A percentile compares a stretch with the other conserved stretches of the same genome.
Conservation (phyloP, 2,888 invertebrate genomes). For the Hirtodrosophila duncani region DNA sequence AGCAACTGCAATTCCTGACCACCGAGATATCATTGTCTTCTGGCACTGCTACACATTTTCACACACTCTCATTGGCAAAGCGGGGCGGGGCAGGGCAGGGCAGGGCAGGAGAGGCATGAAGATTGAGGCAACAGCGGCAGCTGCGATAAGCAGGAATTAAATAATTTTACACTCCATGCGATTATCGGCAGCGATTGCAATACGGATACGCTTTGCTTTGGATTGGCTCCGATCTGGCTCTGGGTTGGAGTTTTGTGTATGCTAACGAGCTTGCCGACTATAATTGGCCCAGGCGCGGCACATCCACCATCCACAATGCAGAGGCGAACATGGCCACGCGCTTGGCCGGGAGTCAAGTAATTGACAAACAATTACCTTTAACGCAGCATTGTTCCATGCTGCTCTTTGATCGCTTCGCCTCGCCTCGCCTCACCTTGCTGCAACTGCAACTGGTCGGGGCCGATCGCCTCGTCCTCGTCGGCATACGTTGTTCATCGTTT, state of each 20-base stretch:
- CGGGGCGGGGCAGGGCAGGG: background rate
- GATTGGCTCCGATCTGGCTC: too few relatives aligned
- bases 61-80: slow-evolving; percentile 43
- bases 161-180: slow-evolving; percentile 73
- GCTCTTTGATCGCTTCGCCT: slow-evolving; percentile 21
- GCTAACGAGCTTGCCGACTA: slow-evolving; percentile 66
- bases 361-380: slow-evolving; percentile 77
- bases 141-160: slow-evolving; percentile 70
- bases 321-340: slow-evolving; percentile 43
- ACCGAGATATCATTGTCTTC: slow-evolving; percentile 66
- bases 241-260: slow-evolving; percentile 51
- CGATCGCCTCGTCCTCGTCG: too few relatives aligned
- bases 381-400: slow-evolving; percentile 69
- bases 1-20: slow-evolving; percentile 32
- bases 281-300: slow-evolving; percentile 53
- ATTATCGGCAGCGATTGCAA: slow-evolving; percentile 74
- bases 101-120: too few relatives aligned
- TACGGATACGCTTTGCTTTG: slow-evolving; percentile 69
- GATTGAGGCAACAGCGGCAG: slow-evolving; percentile 21
- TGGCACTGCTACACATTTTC: slow-evolving; percentile 57
- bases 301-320: slow-evolving; percentile 2
- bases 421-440: too few relatives aligned
- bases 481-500: slow-evolving; percentile 21
- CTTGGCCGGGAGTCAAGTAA: slow-evolving; percentile 74
- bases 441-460: too few relatives aligned